Evolutionary conservation across 2,113 vertebrate species (phyloP).

Genomic region (Rhegmatorhina hoffmannsi): DNA sequence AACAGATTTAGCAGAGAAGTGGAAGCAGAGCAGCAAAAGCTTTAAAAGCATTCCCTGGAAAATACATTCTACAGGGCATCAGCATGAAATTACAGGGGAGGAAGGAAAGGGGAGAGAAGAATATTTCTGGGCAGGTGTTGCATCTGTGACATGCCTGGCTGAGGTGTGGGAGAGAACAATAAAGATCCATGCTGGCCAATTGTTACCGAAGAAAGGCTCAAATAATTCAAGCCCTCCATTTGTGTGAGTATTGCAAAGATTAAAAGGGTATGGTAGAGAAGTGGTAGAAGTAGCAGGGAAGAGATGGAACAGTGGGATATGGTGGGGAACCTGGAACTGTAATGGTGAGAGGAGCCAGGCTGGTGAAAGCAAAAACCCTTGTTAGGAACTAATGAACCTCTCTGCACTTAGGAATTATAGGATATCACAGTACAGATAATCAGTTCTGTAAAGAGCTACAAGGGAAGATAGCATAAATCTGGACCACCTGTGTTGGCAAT

Average conservation of each 20-base stretch:
- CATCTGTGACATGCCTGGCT: background rate
- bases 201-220: background rate
- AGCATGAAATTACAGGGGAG: constrained; percentile 51
- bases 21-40: constrained; percentile 5
- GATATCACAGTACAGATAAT: background rate
- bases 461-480: background rate
- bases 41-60: constrained; percentile 33
- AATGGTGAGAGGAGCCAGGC: background rate
- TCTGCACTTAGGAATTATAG: background rate
- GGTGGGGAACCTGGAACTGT: background rate
- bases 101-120: background rate
- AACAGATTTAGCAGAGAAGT: constrained; percentile 38
- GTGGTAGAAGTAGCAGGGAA: background rate
- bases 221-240: background rate
- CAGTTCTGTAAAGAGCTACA: background rate
- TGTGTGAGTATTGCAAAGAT: background rate
- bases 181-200: background rate
- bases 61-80: background rate
- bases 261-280: background rate
- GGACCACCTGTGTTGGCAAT: background rate
- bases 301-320: background rate
- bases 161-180: background rate
- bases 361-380: background rate
- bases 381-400: background rate
- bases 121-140: background rate